Evolutionary conservation across 2,113 vertebrate species (phyloP), one percentile per base, ranked within the genome.

Genomic region (Himantopus leucocephalus): DNA sequence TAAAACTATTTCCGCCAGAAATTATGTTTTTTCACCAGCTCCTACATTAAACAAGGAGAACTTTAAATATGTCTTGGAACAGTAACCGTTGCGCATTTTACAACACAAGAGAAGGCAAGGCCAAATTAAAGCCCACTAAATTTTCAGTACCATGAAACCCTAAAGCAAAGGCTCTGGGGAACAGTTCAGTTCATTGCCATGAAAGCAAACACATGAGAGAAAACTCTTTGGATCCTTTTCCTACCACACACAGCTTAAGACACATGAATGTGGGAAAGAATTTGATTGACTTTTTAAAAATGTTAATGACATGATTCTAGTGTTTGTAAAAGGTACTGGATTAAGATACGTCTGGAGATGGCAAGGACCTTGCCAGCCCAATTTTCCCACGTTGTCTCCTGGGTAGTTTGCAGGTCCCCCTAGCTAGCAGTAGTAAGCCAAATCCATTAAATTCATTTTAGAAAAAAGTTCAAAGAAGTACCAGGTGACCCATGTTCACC

Each of bases 211-310:
- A 92, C 58, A 72, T 12, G 29, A 94, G 76, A 86, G 60, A 88
- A 96, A 96, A 86, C 47, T 84, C 75, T 56, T 87, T 92, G 84
- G 86, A 95, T 82, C 74, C 37, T 79, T 95, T 95, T 95, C 77
- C 66, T 97, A 85, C 92, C 77, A 95, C 94, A 95, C 94, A 94
- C 68, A 90, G 73, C 41, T 94, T 85, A 85, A 91, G 70, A 82
- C 39, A 70, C 22, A 75, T 8, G 55, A 82, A 92, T 15, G 63
- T 87, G 67, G 73, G 86, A 97, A 95, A 91, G 48, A 55, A 76
- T 64, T 85, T 81, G 60, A 94, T 78, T 45, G 77, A 85, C 66
- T 90, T 91, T 78, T 79, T 6, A 34, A 84, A 91, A 72, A 35
- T 34, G 55, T 79, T 79, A 91, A 66, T 91, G 35, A 85, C 59